Base-by-base conservation (phyloP, 37 sponge, comb jelly and placozoan species). In the Beroe forskalii region DNA sequence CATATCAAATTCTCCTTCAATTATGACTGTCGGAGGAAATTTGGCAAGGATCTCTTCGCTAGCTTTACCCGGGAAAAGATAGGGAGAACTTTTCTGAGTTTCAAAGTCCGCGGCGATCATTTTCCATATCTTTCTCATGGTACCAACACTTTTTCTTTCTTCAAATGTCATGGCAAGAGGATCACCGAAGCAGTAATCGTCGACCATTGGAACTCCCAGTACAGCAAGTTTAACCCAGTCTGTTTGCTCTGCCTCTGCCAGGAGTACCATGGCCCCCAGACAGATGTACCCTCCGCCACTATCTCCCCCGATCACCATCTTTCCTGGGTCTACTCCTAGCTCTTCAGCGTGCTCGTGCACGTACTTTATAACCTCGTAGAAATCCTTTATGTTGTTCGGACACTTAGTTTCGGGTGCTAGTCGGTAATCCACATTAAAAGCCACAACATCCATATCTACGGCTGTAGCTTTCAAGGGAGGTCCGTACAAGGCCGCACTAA, bases 301-400 rank as follows among this genome's bases (percentile, higher is more conserved):
- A n/a, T n/a, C n/a, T n/a, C n/a, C n/a, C n/a, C n/a, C n/a, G n/a
- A n/a, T n/a, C n/a, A n/a, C n/a, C n/a, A 17, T 63, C 66, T 63
- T 63, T 4, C 23, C 66, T 4, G 66, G 66, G n/a, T 63, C 66
- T 23, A 63, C n/a, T 23, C 66, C 66, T 3, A 63, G 66, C 20
- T 30, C 25, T 17, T 63, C 66, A 24, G 66, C 66, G 66, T 63
- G 20, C 3, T 8, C 6, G 24, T 30, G 20, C n/a, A 63, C 66
- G n/a, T 63, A 63, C 66, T 63, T 63, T 20, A 63, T 20, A 63
- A 63, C 66, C 66, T 63, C 66, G 66, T 63, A 63, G 66, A 63
- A 63, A 63, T 63, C 66, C 24, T 63, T 63, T 24, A 63, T 63
- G 66, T 63, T 63, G 66, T 63, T 63, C 24, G 66, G 66, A 63